Evolutionary conservation across 2,888 invertebrate species (phyloP).

Genomic region (Abscondita cerata): DNA sequence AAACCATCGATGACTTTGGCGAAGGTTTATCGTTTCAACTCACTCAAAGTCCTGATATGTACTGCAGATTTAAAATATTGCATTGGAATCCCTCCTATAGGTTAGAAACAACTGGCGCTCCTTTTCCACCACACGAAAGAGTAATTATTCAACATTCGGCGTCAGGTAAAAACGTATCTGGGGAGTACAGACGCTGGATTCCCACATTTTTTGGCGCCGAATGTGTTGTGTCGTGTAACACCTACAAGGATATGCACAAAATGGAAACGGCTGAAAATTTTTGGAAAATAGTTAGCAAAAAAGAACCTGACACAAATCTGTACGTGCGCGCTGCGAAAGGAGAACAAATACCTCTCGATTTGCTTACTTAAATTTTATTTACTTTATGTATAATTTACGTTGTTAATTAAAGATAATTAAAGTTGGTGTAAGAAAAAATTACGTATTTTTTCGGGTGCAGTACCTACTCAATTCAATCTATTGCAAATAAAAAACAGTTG

Average conservation of each 20-base stretch:
- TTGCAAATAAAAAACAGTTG: too few species aligned
- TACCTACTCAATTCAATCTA: too few species aligned
- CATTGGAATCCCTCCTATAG: slow-evolving; percentile 51
- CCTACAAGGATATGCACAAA: slow-evolving; percentile 40
- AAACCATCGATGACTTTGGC: slow-evolving; percentile 52
- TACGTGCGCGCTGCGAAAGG: slow-evolving; percentile 52
- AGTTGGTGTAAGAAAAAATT: too few species aligned
- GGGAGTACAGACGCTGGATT: slow-evolving; percentile 47
- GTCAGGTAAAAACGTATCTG: slow-evolving; percentile 53
- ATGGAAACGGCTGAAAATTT: slow-evolving; percentile 47
- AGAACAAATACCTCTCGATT: slow-evolving; percentile 47
- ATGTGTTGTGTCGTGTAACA: slow-evolving; percentile 45
- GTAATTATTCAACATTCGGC: slow-evolving; percentile 55
- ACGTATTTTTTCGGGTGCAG: too few species aligned
- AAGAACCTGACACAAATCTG: slow-evolving; percentile 42
- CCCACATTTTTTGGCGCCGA: slow-evolving; percentile 55
- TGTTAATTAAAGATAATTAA: too few species aligned
- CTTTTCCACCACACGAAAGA: slow-evolving; percentile 47
- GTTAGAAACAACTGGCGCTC: slow-evolving; percentile 48
- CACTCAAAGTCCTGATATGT: slow-evolving; percentile 52
- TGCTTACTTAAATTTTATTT: slow-evolving; percentile 37
- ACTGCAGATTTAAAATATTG: slow-evolving; percentile 54
- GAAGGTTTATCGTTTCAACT: slow-evolving; percentile 46
- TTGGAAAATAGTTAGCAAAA: slow-evolving; percentile 39
- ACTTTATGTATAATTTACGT: neutral